Evolutionary conservation across 2,888 invertebrate species (phyloP).

Genomic region (Lordiphosa andalusiaca): DNA sequence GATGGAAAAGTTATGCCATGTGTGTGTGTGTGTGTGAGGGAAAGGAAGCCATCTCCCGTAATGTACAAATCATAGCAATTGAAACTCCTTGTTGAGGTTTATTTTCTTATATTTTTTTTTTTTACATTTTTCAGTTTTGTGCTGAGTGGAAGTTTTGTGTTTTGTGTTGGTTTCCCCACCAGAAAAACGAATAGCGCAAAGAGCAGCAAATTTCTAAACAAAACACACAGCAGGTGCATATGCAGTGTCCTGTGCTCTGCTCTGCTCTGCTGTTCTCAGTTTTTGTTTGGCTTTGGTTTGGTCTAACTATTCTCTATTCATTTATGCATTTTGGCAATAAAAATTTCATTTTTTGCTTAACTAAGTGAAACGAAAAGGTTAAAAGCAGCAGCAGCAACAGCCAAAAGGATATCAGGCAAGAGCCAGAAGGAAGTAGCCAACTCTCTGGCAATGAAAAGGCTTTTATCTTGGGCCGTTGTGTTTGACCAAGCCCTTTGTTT

Average conservation of each 20-base stretch:
- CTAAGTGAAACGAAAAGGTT: constrained; percentile 75
- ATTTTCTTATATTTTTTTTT: not conserved
- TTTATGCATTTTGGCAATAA: constrained; percentile 74
- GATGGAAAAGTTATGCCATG: constrained; percentile 55
- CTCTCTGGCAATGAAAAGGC: constrained; percentile 31
- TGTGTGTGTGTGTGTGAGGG: not conserved
- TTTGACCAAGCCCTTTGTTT: constrained; percentile 29
- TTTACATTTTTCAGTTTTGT: constrained; percentile 12
- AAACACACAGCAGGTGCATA: constrained; percentile 27
- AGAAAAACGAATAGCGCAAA: constrained; percentile 30
- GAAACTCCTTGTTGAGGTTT: not conserved
- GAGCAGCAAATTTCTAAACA: constrained; percentile 31
- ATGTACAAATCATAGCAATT: no score
- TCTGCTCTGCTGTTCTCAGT: constrained; percentile 2
- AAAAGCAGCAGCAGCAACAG: constrained; percentile 40
- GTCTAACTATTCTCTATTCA: constrained; percentile 72
- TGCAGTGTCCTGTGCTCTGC: constrained; percentile 5
- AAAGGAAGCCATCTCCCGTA: no score
- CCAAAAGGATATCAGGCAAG: constrained; percentile 34
- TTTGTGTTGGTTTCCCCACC: constrained; percentile 13
- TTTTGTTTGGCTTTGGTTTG: constrained; percentile 36
- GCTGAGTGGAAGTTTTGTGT: constrained; percentile 30
- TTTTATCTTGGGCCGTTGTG: constrained; percentile 56
- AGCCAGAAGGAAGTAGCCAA: constrained; percentile 13
- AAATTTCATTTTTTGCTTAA: constrained; percentile 72